Percentiles rank a stretch among this genome's conserved stretches.
phyloP scores from a whole-genome alignment of 92 coral and sea anemone genomes.

The Phenganax marumi region DNA sequence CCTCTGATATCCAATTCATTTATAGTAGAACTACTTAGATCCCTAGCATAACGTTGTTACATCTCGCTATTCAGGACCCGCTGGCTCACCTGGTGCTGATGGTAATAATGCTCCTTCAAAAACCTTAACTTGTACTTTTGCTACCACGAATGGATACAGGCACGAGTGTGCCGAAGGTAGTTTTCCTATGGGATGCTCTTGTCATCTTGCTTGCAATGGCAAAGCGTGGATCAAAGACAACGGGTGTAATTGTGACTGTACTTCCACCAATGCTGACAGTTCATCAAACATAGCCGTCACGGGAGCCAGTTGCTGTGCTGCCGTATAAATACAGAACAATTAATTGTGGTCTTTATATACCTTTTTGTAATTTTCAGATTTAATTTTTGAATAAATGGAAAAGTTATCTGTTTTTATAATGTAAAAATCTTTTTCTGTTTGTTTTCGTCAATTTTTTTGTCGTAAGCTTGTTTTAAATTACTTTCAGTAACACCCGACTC shows the following conservation, averaged over 20 bases:
- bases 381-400: constrained; percentile 33
- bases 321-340: not conserved
- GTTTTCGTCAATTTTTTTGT: not conserved
- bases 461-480: not conserved
- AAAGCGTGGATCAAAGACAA: constrained; percentile 41
- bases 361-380: constrained; percentile 28
- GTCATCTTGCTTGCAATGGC: constrained; percentile 29
- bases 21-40: no score
- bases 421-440: not conserved
- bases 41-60: not conserved
- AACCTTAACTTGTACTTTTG: constrained; percentile 13
- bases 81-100: not conserved
- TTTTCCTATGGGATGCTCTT: constrained; percentile 37
- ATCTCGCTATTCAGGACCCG: not conserved
- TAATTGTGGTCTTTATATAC: not conserved
- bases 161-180: not conserved
- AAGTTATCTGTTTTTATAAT: constrained; percentile 21
- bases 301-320: constrained; percentile 33
- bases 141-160: not conserved
- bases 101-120: constrained; percentile 20
- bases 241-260: constrained; percentile 33
- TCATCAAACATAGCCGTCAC: not conserved
- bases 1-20: no score
- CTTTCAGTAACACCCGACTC: not conserved
- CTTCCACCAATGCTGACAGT: constrained; percentile 13